These are phyloP conservation scores for Zophobas atratus DNA, from an alignment of 1,140 invertebrate genomes.

Conservation along the genomic window DNA sequence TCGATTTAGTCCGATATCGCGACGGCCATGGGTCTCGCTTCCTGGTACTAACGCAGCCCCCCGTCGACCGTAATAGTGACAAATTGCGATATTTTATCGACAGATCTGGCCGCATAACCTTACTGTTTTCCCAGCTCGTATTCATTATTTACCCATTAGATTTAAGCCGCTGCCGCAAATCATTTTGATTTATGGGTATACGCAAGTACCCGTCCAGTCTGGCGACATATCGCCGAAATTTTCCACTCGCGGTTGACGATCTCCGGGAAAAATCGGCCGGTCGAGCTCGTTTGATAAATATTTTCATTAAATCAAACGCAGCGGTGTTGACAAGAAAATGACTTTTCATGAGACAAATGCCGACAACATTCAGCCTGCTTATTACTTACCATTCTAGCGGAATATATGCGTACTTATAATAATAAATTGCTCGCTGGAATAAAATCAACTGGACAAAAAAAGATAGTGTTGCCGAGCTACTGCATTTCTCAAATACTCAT, in stretches of 20 bases:
- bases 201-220: constrained; percentile 4
- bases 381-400: constrained; percentile 32
- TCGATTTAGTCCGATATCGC: constrained; percentile 51
- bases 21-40: constrained; percentile 44
- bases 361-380: constrained; percentile 21
- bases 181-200: constrained; percentile 51
- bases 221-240: background rate
- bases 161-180: constrained; percentile 52
- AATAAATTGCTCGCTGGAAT: constrained; percentile 5
- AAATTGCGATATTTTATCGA: constrained; percentile 41
- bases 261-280: constrained; percentile 7
- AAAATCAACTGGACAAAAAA: constrained; percentile 15
- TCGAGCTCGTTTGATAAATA: constrained; percentile 37
- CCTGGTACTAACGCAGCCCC: constrained; percentile 37
- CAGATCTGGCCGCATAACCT: constrained; percentile 16
- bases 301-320: constrained; percentile 46
- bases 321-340: constrained; percentile 46
- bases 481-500: constrained; percentile 36
- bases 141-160: constrained; percentile 55
- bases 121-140: constrained; percentile 46
- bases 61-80: constrained; percentile 39
- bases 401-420: constrained; percentile 17
- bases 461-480: constrained; percentile 12
- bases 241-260: background rate
- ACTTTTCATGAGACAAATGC: constrained; percentile 41